These are phyloP conservation scores for Thamnophis sirtalis DNA, from an alignment of 2,113 vertebrate genomes.

Conservation along the genomic window DNA sequence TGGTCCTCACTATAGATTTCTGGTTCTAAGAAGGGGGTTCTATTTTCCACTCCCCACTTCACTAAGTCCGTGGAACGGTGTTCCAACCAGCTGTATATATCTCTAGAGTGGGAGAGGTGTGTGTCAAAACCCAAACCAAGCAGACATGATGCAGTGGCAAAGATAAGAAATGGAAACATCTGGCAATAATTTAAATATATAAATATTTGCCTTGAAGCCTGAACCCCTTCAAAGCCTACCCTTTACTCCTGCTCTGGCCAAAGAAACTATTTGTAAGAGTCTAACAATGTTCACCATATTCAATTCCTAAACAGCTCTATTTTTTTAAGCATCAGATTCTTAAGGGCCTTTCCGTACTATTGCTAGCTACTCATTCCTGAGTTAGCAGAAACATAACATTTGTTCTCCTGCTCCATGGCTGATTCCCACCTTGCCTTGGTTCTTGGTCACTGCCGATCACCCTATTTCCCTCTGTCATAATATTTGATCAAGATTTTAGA, in stretches of 20 bases:
- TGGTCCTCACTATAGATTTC: not conserved
- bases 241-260: not conserved
- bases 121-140: not conserved
- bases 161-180: constrained; percentile 13
- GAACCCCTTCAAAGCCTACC: not conserved
- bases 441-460: not conserved
- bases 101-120: not conserved
- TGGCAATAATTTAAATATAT: constrained; percentile 13
- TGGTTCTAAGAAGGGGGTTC: not conserved
- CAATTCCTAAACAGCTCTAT: not conserved
- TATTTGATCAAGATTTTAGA: not conserved
- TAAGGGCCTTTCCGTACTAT: not conserved
- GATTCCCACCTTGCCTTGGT: not conserved
- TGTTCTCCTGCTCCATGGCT: not conserved
- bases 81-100: accelerated
- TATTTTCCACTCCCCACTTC: not conserved
- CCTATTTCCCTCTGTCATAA: not conserved
- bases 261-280: not conserved
- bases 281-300: not conserved
- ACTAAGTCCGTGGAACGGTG: not conserved
- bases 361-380: not conserved
- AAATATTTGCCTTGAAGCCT: constrained; percentile 8
- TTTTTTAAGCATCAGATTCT: not conserved
- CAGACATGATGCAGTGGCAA: constrained; percentile 1
- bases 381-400: not conserved